Evolutionary conservation across 2,888 invertebrate genomes (phyloP).

Genomic region (Clivina fossor): DNA sequence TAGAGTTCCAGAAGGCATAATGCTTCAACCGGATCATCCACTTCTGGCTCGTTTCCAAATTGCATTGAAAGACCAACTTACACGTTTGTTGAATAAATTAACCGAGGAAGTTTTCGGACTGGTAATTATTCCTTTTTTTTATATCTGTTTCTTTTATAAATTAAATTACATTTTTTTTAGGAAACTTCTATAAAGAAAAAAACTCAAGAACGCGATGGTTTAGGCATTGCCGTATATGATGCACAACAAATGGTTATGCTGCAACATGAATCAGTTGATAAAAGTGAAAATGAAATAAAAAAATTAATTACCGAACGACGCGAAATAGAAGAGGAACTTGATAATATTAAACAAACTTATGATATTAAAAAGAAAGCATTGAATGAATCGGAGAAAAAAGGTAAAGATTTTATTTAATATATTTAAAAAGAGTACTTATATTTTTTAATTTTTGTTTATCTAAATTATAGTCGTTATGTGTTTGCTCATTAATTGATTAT

Average conservation of each 20-base stretch:
- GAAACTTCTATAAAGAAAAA: constrained; percentile 55
- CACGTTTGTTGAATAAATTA: constrained; percentile 65
- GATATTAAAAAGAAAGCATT: constrained; percentile 56
- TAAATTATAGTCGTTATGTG: no score
- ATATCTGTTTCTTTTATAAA: constrained; percentile 27
- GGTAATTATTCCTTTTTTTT: constrained; percentile 54
- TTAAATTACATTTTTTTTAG: constrained; percentile 48
- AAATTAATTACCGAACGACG: constrained; percentile 57
- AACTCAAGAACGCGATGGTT: constrained; percentile 58
- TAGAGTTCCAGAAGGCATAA: constrained; percentile 5
- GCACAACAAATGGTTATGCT: constrained; percentile 62
- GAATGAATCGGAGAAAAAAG: constrained; percentile 53
- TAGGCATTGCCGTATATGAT: constrained; percentile 63
- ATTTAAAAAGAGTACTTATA: no score
- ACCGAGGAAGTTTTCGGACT: constrained; percentile 68
- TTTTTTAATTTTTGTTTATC: constrained; percentile 4
- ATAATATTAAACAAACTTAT: constrained; percentile 54
- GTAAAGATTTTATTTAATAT: no score
- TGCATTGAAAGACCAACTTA: constrained; percentile 66
- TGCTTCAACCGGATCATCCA: constrained; percentile 72
- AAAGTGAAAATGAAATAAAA: constrained; percentile 58
- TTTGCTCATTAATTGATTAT: constrained; percentile 5
- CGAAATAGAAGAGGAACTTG: constrained; percentile 57
- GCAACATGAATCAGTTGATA: constrained; percentile 59
- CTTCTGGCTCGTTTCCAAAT: constrained; percentile 73